phyloP scores from a whole-genome alignment of 1,140 invertebrate genomes.

The Drosophila tropicalis region DNA sequence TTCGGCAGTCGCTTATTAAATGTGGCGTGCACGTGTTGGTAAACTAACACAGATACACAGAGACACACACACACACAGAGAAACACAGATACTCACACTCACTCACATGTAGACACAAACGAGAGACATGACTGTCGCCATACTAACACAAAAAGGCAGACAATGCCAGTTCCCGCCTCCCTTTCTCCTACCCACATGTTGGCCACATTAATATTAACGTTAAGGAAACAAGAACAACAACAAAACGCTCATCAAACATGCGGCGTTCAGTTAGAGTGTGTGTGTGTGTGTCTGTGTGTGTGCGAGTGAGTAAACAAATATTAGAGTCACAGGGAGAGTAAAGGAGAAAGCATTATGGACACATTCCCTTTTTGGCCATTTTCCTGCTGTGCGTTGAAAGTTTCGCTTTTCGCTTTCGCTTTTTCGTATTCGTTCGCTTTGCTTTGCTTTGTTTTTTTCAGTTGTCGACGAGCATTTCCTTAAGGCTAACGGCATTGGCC shows the following conservation, averaged over 20 bases:
- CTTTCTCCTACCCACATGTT: neutral
- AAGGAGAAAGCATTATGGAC: conserved; percentile 29
- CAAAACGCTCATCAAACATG: conserved; percentile 72
- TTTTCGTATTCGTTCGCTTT: conserved; percentile 44
- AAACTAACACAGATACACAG: conserved; percentile 54
- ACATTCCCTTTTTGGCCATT: conserved; percentile 53
- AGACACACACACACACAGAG: conserved; percentile 6
- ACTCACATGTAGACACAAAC: conserved; percentile 29
- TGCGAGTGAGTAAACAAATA: conserved; percentile 36
- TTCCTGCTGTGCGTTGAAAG: conserved; percentile 73
- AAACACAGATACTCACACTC: conserved; percentile 30
- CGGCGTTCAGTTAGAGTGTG: conserved; percentile 44
- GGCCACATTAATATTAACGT: conserved; percentile 75
- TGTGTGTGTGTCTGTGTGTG: neutral
- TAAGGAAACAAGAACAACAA: conserved; percentile 50
- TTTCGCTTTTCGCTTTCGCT: conserved; percentile 61
- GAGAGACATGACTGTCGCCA: conserved; percentile 19
- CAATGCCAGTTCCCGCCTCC: conserved; percentile 51
- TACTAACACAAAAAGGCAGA: conserved; percentile 59
- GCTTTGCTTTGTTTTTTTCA: conserved; percentile 47
- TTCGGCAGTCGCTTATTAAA: conserved; percentile 69
- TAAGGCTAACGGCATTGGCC: conserved; percentile 63
- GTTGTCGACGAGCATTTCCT: conserved; percentile 69
- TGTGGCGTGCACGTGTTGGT: conserved; percentile 76
- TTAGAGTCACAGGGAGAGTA: neutral